phyloP scores from a whole-genome alignment of 2,888 invertebrate genomes.

The Clistopyga incitator region DNA sequence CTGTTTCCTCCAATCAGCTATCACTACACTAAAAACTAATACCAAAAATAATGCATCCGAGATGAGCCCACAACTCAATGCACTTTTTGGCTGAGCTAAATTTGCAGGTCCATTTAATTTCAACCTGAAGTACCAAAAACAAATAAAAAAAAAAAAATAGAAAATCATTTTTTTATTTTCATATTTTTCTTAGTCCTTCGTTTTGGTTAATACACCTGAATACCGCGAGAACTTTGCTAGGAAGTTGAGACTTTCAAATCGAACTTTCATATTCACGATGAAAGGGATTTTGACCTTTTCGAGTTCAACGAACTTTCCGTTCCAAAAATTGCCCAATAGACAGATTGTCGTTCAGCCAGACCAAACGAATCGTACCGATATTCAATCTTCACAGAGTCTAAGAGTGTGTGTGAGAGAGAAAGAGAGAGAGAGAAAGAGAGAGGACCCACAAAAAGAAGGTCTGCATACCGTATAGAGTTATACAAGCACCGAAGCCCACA shows the following conservation, averaged over 20 bases:
- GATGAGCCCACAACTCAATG: no score
- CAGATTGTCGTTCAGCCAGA: neutral
- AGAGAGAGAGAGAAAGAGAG: neutral
- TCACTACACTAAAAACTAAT: no score
- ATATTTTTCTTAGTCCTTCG: neutral
- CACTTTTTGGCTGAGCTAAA: no score
- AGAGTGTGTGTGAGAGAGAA: neutral
- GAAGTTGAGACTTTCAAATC: conserved; percentile 22
- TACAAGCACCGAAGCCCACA: conserved; percentile 50
- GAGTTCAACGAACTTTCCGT: neutral
- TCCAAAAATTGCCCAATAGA: conserved; percentile 4
- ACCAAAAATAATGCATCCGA: no score
- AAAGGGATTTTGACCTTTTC: conserved; percentile 38
- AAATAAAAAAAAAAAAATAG: neutral
- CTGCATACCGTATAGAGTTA: conserved; percentile 14
- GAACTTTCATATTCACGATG: conserved; percentile 47
- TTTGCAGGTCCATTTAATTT: no score
- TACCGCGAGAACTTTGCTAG: conserved; percentile 9
- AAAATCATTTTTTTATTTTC: neutral
- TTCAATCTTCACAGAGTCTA: neutral
- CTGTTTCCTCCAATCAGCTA: no score
- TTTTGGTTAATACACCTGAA: neutral
- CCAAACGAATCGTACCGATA: conserved; percentile 3
- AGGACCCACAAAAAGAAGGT: conserved; percentile 2
- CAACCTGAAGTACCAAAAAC: no score